Evolutionary conservation across 2,888 invertebrate genomes (phyloP).

Genomic region (Drosophila meridionalis): DNA sequence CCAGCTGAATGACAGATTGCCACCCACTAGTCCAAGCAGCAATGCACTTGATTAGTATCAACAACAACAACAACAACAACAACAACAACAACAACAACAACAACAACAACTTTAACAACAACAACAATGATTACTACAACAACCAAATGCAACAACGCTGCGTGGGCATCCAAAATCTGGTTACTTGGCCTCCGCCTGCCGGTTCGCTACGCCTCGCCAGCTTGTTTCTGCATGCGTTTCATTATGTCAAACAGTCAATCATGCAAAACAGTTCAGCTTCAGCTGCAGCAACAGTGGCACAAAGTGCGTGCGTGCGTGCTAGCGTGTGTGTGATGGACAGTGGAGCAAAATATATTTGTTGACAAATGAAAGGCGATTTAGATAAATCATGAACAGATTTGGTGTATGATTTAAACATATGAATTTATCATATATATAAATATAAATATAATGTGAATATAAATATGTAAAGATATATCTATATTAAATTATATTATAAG

Average conservation of each 20-base stretch:
- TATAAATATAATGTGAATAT: too few relatives aligned
- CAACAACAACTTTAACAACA: conserved; percentile 47
- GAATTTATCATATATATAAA: too few relatives aligned
- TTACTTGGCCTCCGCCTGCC: conserved; percentile 42
- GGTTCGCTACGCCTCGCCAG: conserved; percentile 22
- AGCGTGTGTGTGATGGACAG: conserved; percentile 31
- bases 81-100: conserved; percentile 16
- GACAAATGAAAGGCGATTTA: neutral
- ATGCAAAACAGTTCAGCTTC: conserved; percentile 73
- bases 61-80: conserved; percentile 48
- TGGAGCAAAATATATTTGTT: conserved; percentile 26
- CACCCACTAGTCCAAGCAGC: conserved; percentile 23
- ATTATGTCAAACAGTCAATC: conserved; percentile 79
- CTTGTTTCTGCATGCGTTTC: conserved; percentile 75
- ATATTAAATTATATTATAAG: too few relatives aligned
- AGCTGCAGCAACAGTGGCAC: conserved; percentile 37
- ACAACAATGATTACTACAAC: conserved; percentile 29
- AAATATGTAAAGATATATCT: too few relatives aligned
- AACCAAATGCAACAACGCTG: conserved; percentile 44
- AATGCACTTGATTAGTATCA: conserved; percentile 74
- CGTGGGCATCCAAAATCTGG: conserved; percentile 53
- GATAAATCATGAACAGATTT: too few relatives aligned
- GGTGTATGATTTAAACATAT: too few relatives aligned
- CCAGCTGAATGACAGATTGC: conserved; percentile 42
- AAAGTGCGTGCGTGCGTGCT: conserved; percentile 37